These are phyloP conservation scores for Ornithorhynchus anatinus DNA, from an alignment of 2,113 vertebrate species.

Conservation along the genomic window DNA sequence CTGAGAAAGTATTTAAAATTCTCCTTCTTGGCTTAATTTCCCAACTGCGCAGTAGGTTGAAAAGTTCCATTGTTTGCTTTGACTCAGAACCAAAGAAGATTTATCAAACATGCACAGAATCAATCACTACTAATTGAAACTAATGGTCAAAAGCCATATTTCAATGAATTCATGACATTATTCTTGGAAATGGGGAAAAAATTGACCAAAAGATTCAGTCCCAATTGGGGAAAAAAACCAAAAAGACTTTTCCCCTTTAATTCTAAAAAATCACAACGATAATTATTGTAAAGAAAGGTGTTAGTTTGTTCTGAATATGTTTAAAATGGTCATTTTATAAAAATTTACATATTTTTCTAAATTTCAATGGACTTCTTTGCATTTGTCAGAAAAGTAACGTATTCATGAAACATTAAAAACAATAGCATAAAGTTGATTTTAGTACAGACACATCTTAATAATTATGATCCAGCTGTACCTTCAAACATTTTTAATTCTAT, in stretches of 20 bases:
- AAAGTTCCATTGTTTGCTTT: not conserved
- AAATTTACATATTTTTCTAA: too few species aligned
- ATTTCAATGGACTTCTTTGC: too few species aligned
- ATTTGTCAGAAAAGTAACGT: not conserved
- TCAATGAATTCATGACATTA: not conserved
- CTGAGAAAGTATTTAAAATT: not conserved
- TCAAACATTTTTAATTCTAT: not conserved
- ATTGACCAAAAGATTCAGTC: not conserved
- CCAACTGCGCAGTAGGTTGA: not conserved
- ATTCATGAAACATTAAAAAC: not conserved
- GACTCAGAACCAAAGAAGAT: not conserved
- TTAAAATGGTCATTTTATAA: too few species aligned
- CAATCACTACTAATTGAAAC: not conserved
- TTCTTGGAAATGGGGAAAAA: not conserved
- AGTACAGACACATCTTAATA: not conserved
- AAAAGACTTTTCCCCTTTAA: accelerated
- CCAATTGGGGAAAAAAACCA: not conserved
- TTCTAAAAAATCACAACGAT: not conserved
- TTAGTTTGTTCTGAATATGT: too few species aligned
- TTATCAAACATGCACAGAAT: not conserved
- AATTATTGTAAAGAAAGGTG: not conserved
- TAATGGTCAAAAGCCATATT: not conserved
- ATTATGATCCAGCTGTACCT: not conserved
- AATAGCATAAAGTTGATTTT: not conserved
- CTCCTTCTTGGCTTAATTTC: not conserved